Conservation (phyloP, 2,113 vertebrate species). For the Rostratula benghalensis region DNA sequence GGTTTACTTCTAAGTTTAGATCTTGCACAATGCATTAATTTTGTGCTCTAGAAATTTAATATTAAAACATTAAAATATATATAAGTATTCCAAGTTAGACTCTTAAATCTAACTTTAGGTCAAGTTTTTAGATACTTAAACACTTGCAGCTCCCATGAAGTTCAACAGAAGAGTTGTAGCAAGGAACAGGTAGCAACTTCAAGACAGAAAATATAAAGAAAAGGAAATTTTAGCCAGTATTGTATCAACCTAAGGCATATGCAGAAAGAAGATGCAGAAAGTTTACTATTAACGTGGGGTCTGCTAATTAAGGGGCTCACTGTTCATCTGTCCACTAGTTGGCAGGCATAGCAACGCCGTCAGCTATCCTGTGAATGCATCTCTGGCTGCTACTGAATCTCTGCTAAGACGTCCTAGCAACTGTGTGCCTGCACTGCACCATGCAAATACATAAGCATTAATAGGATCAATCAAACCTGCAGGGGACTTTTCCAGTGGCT, state of each 20-base stretch:
- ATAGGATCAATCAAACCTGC: neutral
- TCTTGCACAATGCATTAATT: neutral
- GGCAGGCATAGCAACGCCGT: neutral
- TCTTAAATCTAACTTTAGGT: neutral
- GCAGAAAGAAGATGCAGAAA: neutral
- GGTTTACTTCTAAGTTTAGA: neutral
- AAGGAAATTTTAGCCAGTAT: neutral
- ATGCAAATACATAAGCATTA: neutral
- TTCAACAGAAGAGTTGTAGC: neutral
- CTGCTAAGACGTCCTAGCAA: neutral
- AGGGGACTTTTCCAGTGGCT: neutral
- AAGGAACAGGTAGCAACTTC: neutral
- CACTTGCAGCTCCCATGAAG: neutral
- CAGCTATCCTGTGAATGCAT: neutral
- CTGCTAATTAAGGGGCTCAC: neutral
- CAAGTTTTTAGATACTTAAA: neutral
- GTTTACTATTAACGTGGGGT: neutral
- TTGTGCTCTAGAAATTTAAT: neutral
- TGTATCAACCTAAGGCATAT: neutral
- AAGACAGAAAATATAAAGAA: neutral
- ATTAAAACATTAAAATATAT: neutral
- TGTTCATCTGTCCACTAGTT: constrained; percentile 30
- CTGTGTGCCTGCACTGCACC: neutral
- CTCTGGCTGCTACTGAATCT: neutral
- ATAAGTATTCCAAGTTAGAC: neutral